A percentile compares a stretch with the other conserved stretches of the same genome.
These are phyloP conservation scores for Spongilla lacustris DNA, from an alignment of 37 sponge, comb jelly and placozoan species.

Conservation along the genomic window DNA sequence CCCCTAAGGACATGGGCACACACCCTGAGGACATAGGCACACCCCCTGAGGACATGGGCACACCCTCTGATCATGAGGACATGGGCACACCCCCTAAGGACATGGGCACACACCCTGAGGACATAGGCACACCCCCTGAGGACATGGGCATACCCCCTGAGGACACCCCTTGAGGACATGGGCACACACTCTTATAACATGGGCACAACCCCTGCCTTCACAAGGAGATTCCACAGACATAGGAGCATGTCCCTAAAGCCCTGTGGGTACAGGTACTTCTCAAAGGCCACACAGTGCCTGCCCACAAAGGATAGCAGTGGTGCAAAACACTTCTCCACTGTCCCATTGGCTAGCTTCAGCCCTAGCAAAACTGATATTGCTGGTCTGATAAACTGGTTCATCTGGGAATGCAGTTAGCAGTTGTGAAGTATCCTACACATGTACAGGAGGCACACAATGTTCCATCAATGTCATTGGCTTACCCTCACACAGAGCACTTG, in stretches of 20 bases:
- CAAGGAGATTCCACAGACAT: slow-evolving; percentile 57
- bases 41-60: background rate
- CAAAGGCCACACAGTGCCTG: slow-evolving; percentile 50
- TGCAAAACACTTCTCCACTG: slow-evolving; percentile 64
- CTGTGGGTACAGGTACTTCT: slow-evolving; percentile 70
- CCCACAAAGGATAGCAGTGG: slow-evolving; percentile 56
- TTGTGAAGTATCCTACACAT: background rate
- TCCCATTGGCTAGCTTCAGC: slow-evolving; percentile 48
- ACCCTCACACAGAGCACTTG: slow-evolving; percentile 66
- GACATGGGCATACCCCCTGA: slow-evolving; percentile 16
- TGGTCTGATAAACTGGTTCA: slow-evolving; percentile 73
- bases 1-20: slow-evolving; percentile 3
- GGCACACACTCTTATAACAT: background rate
- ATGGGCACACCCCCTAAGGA: slow-evolving; percentile 3
- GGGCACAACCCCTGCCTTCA: slow-evolving; percentile 48
- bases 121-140: background rate
- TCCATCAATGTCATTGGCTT: background rate
- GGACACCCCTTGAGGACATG: background rate
- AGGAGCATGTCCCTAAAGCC: slow-evolving; percentile 42
- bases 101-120: slow-evolving; percentile 9
- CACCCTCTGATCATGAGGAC: too few relatives aligned
- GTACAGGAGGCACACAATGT: background rate
- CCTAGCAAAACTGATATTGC: slow-evolving; percentile 65
- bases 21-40: slow-evolving; percentile 13
- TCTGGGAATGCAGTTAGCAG: slow-evolving; percentile 29